Conservation (phyloP, 2,888 invertebrate species). For the Chloroclystis v-ata region DNA sequence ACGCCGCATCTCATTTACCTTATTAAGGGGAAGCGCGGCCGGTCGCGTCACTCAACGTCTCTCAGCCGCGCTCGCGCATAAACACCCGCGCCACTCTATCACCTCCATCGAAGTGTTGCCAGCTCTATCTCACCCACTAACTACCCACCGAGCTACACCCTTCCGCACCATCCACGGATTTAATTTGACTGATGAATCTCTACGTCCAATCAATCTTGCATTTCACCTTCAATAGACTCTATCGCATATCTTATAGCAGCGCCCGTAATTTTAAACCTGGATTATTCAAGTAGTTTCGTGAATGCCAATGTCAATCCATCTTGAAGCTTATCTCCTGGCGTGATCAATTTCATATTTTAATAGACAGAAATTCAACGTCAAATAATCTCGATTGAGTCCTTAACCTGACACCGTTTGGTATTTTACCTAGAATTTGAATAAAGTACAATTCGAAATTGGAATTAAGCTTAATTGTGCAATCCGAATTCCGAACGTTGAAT, state of each 20-base stretch:
- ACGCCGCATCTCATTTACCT: slow-evolving; percentile 67
- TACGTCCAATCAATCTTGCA: slow-evolving; percentile 18
- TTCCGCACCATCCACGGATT: slow-evolving; percentile 12
- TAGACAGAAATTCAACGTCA: slow-evolving; percentile 8
- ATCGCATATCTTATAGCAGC: slow-evolving; percentile 13
- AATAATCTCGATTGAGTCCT: slow-evolving; percentile 17
- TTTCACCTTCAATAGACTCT: slow-evolving; percentile 11
- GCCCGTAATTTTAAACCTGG: slow-evolving; percentile 1
- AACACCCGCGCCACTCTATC: slow-evolving; percentile 57
- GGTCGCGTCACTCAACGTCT: slow-evolving; percentile 69
- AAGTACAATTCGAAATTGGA: slow-evolving; percentile 30
- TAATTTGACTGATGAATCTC: slow-evolving; percentile 21
- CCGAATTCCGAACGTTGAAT: slow-evolving; percentile 40
- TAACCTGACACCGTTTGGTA: slow-evolving; percentile 11
- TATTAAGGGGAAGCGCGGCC: slow-evolving; percentile 58
- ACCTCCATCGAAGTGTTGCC: slow-evolving; percentile 37
- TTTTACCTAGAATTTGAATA: slow-evolving; percentile 22
- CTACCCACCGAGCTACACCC: neutral
- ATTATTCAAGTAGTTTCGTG: slow-evolving; percentile 13
- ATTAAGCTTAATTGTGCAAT: slow-evolving; percentile 33
- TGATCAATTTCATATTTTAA: slow-evolving; percentile 14
- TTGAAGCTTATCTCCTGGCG: slow-evolving; percentile 17
- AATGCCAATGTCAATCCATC: slow-evolving; percentile 17
- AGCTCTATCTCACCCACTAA: slow-evolving; percentile 12
- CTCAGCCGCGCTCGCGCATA: slow-evolving; percentile 46